Conservation (phyloP, 2,888 invertebrate genomes). For the Mactromeris polynyma region DNA sequence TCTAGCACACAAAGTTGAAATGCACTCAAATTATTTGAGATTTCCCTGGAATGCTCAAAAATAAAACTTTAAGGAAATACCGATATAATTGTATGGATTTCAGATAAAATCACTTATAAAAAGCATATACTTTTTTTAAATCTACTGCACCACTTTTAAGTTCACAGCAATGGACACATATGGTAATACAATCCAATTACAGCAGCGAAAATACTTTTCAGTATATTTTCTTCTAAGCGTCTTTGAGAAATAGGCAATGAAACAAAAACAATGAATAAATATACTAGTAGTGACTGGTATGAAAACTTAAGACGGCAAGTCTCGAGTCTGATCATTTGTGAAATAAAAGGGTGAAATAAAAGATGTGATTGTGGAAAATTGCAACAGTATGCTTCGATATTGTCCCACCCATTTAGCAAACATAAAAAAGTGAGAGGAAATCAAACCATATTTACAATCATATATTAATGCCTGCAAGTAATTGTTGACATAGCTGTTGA, state of each 20-base stretch:
- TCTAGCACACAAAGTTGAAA: too few species aligned
- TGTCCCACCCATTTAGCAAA: background rate
- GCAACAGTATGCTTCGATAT: background rate
- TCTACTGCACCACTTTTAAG: too few species aligned
- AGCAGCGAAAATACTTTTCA: background rate
- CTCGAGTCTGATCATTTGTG: background rate
- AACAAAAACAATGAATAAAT: too few species aligned
- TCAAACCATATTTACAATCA: conserved; percentile 22
- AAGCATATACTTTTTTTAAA: too few species aligned
- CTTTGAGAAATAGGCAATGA: background rate
- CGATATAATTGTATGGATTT: too few species aligned
- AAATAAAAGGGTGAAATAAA: background rate
- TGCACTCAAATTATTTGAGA: too few species aligned
- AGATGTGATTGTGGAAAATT: background rate
- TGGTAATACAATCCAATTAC: background rate
- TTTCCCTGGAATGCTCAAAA: too few species aligned
- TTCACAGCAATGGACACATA: too few species aligned
- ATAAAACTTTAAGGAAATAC: too few species aligned
- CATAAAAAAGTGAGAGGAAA: background rate
- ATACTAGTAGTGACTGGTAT: too few species aligned
- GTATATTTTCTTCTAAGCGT: background rate
- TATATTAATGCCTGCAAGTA: conserved; percentile 81
- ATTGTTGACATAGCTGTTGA: conserved; percentile 81
- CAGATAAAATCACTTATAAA: too few species aligned
- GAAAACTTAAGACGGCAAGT: background rate